Evolutionary conservation across 2,797 vertebrate species (phyloP), one percentile per base, ranked within the genome.

Genomic region (Catharus ustulatus): DNA sequence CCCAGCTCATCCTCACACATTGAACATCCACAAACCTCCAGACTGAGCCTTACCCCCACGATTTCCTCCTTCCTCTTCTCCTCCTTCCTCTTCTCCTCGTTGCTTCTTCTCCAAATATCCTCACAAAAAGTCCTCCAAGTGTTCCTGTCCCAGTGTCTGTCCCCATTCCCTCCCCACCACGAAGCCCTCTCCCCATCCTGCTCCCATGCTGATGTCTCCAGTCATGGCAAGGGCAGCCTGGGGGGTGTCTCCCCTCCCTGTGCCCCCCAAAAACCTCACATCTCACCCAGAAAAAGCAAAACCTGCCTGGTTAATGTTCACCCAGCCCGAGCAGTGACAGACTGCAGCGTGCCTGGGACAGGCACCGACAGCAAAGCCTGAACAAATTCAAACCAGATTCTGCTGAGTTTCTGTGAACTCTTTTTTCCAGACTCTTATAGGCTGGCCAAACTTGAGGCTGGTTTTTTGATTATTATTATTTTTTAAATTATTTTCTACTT

Each of bases 351-450:
- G 90, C 94, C 34, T 34, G 75, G 84, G 89, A 95, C 93, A 66
- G 85, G 81, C 84, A 83, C 13, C 0, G 32, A 71, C 91, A 91
- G 92, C 88, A 90, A 94, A 96, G 92, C 72, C 9, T 49, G 42
- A 2, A 43, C 72, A 93, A 95, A 97, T 71, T 89, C 75, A 90
- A 96, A 89, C 93, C 94, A 95, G 86, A 94, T 82, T 87, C 93
- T 12, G 13, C 21, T 22, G 32, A 73, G 36, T 69, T 82, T 46
- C 58, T 93, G 30, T 68, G 80, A 94, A 88, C 63, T 90, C 14
- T 40, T 84, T 68, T 78, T 76, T 85, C 42, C 48, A 95, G 77
- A 68, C 15, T 14, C 49, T 93, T 67, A 91, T 3, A 80, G 78
- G 75, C 58, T 61, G 67, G 88, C 75, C 86, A 87, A 74, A 92